Evolutionary conservation across 1,140 invertebrate genomes (phyloP).

Genomic region (Gerris buenoi): DNA sequence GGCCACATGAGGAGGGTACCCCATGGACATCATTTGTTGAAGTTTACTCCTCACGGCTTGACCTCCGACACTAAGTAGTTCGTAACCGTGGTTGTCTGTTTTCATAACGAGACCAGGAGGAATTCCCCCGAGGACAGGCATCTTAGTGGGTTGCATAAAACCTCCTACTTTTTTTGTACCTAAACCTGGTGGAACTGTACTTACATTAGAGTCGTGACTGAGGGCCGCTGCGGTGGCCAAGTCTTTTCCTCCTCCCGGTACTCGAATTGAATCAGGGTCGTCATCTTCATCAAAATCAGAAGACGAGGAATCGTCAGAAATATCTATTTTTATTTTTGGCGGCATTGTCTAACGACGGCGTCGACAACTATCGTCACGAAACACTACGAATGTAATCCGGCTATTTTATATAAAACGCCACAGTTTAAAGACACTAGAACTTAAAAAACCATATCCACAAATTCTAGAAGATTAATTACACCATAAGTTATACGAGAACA

Average conservation of each 20-base stretch:
- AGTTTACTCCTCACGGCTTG: neutral
- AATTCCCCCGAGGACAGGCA: neutral
- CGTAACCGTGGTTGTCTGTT: neutral
- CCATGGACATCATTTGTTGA: neutral
- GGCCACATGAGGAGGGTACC: neutral
- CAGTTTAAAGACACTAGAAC: too few species aligned
- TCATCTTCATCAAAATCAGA: constrained; percentile 13
- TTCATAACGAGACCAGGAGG: neutral
- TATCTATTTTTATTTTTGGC: constrained; percentile 5
- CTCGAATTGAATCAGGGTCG: constrained; percentile 11
- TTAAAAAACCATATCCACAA: too few species aligned
- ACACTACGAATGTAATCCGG: too few species aligned
- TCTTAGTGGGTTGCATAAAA: neutral
- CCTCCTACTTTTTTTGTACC: neutral
- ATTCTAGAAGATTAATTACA: too few species aligned
- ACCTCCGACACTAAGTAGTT: neutral
- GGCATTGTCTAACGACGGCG: neutral
- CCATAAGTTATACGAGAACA: too few species aligned
- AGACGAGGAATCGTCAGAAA: neutral
- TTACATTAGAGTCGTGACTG: neutral
- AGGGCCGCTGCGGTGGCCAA: constrained; percentile 2
- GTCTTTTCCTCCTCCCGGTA: constrained; percentile 14
- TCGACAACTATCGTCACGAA: too few species aligned
- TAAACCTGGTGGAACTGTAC: neutral
- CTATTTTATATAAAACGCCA: too few species aligned